A percentile compares a stretch with the other conserved stretches of the same genome.
Evolutionary conservation across 2,797 vertebrate genomes (phyloP).

Genomic region (Sandelia bainsii): DNA sequence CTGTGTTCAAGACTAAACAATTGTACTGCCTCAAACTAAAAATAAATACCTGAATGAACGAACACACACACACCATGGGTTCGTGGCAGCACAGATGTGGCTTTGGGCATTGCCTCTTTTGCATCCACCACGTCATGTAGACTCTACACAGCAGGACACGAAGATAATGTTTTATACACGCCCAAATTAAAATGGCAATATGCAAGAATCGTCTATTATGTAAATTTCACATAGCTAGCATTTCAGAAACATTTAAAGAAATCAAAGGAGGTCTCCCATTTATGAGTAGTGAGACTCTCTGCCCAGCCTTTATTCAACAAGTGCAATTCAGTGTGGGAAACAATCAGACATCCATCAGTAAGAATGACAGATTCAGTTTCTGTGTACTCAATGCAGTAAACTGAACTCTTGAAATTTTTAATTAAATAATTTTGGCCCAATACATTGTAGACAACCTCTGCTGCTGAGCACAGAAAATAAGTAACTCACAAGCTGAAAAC

Average conservation of each 20-base stretch:
- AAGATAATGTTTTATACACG: slow-evolving; percentile 12
- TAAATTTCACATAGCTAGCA: background rate
- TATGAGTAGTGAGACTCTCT: slow-evolving; percentile 47
- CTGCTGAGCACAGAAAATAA: slow-evolving; percentile 30
- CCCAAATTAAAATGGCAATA: slow-evolving; percentile 3
- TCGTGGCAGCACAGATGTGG: slow-evolving; percentile 25
- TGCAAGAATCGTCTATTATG: background rate
- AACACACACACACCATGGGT: background rate
- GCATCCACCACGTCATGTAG: background rate
- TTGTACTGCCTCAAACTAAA: slow-evolving; percentile 69
- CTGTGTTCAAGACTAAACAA: slow-evolving; percentile 86
- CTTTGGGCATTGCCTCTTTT: slow-evolving; percentile 4
- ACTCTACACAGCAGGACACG: slow-evolving; percentile 13
- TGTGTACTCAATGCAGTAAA: slow-evolving; percentile 22
- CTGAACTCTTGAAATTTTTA: slow-evolving; percentile 15
- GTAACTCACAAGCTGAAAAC: slow-evolving; percentile 45
- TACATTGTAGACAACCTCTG: slow-evolving; percentile 15
- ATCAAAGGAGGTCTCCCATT: slow-evolving; percentile 20
- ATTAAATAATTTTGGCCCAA: slow-evolving; percentile 7
- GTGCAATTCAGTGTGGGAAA: slow-evolving; percentile 74
- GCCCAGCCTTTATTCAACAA: slow-evolving; percentile 73
- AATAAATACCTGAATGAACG: slow-evolving; percentile 50
- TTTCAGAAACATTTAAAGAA: slow-evolving; percentile 12
- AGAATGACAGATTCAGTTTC: slow-evolving; percentile 68
- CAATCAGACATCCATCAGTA: slow-evolving; percentile 70